A percentile compares a stretch with the other conserved stretches of the same genome.
Evolutionary conservation across 2,113 vertebrate genomes (phyloP).

Genomic region (Pteruthius melanotis): DNA sequence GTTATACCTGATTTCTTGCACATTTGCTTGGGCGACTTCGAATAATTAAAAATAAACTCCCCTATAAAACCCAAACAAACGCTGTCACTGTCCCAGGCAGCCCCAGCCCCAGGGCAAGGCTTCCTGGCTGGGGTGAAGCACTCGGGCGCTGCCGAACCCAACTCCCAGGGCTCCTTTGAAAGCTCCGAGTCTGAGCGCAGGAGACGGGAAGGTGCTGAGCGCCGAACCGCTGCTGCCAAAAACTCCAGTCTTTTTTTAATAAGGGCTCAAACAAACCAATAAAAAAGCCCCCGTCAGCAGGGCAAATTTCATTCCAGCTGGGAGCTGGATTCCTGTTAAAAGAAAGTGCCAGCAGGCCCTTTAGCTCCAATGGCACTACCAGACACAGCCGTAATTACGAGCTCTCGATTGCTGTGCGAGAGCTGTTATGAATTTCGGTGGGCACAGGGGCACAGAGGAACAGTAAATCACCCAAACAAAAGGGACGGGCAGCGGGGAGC

Average conservation of each 20-base stretch:
- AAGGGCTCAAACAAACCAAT: constrained; percentile 58
- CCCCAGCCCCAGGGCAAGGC: not conserved
- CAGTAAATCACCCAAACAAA: constrained; percentile 62
- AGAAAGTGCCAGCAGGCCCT: constrained; percentile 59
- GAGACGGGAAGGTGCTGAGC: not conserved
- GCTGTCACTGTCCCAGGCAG: not conserved
- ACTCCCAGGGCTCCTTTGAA: constrained; percentile 2
- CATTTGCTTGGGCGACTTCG: not conserved
- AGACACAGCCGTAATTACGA: constrained; percentile 43
- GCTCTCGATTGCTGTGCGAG: not conserved
- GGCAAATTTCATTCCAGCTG: constrained; percentile 60
- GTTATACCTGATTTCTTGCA: not conserved
- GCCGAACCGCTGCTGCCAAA: not conserved
- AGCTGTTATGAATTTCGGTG: constrained; percentile 45
- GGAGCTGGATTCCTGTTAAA: constrained; percentile 49
- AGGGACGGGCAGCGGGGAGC: constrained; percentile 33
- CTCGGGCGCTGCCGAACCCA: not conserved
- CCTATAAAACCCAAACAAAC: not conserved
- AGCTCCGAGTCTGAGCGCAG: not conserved
- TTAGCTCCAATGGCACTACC: constrained; percentile 53
- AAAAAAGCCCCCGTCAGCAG: constrained; percentile 33
- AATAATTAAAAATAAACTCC: constrained; percentile 25
- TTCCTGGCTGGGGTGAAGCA: not conserved
- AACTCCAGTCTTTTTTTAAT: constrained; percentile 7
- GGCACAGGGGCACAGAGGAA: constrained; percentile 55